Base-by-base conservation (phyloP, 2,888 invertebrate species). In the Papilio protenor region DNA sequence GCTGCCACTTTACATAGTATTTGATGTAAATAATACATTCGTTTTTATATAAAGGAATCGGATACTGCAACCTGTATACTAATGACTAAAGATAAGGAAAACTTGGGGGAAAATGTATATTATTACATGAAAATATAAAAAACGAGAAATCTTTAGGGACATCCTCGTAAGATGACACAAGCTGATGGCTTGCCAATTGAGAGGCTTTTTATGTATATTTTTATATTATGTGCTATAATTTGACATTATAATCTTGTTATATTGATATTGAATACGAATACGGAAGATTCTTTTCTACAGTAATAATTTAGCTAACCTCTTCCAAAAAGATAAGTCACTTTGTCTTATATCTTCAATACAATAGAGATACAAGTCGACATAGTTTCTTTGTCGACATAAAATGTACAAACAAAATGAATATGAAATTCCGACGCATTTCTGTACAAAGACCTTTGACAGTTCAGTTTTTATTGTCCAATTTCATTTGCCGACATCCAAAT, bases 371-470 rank as follows among this genome's bases (percentile, higher is more conserved):
- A 66, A 75, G 55, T 8, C n/a, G 27, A 71, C 47, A n/a, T 49
- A 16, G n/a, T 71, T 66, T 49, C 70, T 77, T 77, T 74, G 70
- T 74, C 21, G 33, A 49, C 45, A 59, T n/a, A 77, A 74, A 10
- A 74, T 27, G 69, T 74, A 33, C 47, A 74, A 52, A 12, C 69
- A 16, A 74, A 74, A 74, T 59, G 59, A 74, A 77, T 77, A 77
- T 70, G 57, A 61, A 74, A 74, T 61, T 74, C 49, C 70, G 21
- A 45, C 70, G 8, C 70, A 18, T 33, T 66, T 45, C 47, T 40
- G 52, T 27, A 77, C 64, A 77, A 45, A 73, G 77, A 73, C 73
- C 77, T 77, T 77, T 77, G 77, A 66, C 66, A 66, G 45, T 73
- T 45, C 66, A 11, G n/a, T 76, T 77, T 73, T 47, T 64, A 66